Conservation (phyloP, 2,888 invertebrate genomes). For the Acrobasis repandana region DNA sequence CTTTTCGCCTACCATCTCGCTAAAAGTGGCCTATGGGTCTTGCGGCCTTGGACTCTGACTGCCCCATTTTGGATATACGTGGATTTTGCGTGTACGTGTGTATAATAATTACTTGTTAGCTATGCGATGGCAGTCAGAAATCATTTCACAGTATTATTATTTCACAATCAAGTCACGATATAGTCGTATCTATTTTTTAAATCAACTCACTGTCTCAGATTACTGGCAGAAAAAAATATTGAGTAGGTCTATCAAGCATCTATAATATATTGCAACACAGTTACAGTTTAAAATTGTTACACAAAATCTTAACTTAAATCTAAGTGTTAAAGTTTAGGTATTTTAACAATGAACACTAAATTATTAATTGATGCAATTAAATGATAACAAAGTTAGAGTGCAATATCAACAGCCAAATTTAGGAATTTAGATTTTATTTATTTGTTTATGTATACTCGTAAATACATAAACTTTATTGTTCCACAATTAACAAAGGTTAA, state of each 20-base stretch:
- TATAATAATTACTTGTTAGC: too few relatives aligned
- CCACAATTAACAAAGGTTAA: too few relatives aligned
- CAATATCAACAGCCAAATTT: background rate
- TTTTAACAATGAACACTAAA: background rate
- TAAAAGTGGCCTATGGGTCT: too few relatives aligned
- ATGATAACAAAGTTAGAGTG: background rate
- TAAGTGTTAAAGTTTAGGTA: background rate
- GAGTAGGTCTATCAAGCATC: background rate
- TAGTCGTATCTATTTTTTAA: constrained; percentile 1
- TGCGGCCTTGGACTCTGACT: too few relatives aligned
- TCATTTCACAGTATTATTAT: background rate
- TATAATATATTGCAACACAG: background rate
- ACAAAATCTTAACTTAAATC: background rate
- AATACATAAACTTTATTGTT: too few relatives aligned
- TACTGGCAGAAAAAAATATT: background rate
- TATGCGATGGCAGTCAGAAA: too few relatives aligned
- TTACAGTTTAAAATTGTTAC: background rate
- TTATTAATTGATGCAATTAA: constrained; percentile 9
- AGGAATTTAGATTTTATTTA: background rate
- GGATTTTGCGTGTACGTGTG: too few relatives aligned
- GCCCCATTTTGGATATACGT: too few relatives aligned
- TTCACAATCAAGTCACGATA: constrained; percentile 5
- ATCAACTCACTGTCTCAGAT: constrained; percentile 1
- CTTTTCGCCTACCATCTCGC: too few relatives aligned
- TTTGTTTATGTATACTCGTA: too few relatives aligned